phyloP scores from a whole-genome alignment of 2,797 vertebrate genomes.

The Antrozous pallidus region DNA sequence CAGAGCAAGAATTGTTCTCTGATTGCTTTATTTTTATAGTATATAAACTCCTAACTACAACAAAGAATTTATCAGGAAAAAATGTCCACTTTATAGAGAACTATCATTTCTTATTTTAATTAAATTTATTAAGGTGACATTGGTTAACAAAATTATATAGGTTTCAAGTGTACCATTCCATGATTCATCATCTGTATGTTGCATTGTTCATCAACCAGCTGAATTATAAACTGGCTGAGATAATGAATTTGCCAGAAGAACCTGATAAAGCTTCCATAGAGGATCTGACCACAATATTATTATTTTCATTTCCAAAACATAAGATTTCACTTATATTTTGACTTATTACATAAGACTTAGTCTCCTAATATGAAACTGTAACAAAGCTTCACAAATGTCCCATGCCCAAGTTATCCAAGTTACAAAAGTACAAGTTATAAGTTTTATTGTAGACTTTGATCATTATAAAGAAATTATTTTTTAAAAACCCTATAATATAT shows the following conservation, averaged over 20 bases:
- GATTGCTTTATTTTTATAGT: neutral
- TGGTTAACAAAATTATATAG: neutral
- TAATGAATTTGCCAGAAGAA: conserved; percentile 11
- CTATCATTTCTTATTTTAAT: neutral
- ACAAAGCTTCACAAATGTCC: neutral
- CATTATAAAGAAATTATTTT: neutral
- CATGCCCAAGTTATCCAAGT: neutral
- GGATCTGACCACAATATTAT: neutral
- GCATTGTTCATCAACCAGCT: neutral
- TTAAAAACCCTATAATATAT: neutral
- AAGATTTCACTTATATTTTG: neutral
- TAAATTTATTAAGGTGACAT: neutral
- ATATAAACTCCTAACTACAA: neutral
- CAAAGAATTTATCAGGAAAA: neutral
- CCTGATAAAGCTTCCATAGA: neutral
- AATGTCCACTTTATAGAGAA: neutral
- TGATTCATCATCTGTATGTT: neutral
- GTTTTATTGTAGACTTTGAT: neutral
- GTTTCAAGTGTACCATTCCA: neutral
- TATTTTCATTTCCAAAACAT: neutral
- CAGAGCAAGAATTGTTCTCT: neutral
- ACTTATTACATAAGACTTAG: neutral
- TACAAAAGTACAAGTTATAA: neutral
- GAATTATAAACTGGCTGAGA: neutral
- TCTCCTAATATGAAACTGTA: neutral